phyloP scores from a whole-genome alignment of 2,888 invertebrate species.

The Dysmachus trigonus region DNA sequence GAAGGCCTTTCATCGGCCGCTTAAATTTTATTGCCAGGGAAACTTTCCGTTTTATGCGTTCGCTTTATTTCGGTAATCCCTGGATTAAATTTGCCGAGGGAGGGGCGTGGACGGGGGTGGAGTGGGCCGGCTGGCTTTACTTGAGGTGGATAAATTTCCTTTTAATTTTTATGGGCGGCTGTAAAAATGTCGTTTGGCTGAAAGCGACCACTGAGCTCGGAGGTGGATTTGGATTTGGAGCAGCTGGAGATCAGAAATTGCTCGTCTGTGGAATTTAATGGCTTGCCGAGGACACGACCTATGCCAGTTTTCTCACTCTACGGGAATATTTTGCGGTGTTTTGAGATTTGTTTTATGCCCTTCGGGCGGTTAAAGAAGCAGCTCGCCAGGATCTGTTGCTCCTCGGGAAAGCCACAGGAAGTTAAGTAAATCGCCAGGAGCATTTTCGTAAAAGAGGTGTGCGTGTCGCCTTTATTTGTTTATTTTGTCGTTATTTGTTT shows the following conservation, averaged over 20 bases:
- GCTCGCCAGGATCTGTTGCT: background rate
- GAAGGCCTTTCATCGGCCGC: background rate
- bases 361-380: background rate
- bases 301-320: background rate
- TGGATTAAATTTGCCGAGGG: background rate
- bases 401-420: background rate
- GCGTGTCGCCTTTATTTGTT: background rate
- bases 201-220: background rate
- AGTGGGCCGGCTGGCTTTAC: background rate
- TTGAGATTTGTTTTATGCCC: background rate
- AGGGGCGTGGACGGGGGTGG: background rate
- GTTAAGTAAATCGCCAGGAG: background rate
- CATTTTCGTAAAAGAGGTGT: background rate
- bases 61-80: background rate
- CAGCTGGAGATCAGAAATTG: background rate
- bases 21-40: constrained; percentile 14
- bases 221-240: background rate
- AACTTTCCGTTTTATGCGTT: constrained; percentile 18
- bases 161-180: background rate
- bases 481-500: background rate
- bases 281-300: background rate
- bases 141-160: background rate
- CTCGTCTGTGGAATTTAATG: background rate
- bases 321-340: background rate
- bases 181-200: background rate